Base-by-base conservation (phyloP, 2,113 vertebrate genomes). In the Nothobranchius furzeri region DNA sequence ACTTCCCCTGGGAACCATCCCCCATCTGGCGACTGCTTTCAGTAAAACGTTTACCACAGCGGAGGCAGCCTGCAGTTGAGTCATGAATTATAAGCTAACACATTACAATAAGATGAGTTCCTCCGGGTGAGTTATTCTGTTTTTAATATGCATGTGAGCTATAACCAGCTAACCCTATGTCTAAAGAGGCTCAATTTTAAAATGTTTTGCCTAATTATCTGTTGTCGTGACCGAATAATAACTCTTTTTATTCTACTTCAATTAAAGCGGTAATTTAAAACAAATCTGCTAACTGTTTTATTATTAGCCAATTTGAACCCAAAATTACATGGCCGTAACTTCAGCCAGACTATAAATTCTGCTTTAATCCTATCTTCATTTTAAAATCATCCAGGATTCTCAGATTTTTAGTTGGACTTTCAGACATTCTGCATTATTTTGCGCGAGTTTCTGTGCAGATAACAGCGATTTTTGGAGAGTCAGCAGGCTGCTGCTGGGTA, bases 1-100 rank as follows among this genome's bases (percentile, higher is more conserved):
- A 0, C 9, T 2, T 0, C 15, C 4, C 14, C 0, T 11, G 56
- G 72, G 30, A 30, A 86, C 86, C 87, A 82, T 90, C 80, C 84
- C 88, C 87, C 89, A 80, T 56, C 76, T 78, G 66, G 70, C 20
- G 51, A 81, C 78, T 75, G 40, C 62, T 25, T 40, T 75, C 80
- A 68, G 65, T 13, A n/a, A 11, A 10, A 12, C 66, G 24, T 51
- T 60, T 2, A 68, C 59, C 58, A 42, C 53, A 54, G 73, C 71
- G 37, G 66, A 83, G 70, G 25, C 52, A 24, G 64, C 4, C 72
- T 3, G 50, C 49, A 11, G 61, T 73, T 46, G 69, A 71, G 76
- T 76, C 46, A 75, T 85, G 83, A 66, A 20, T 59, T 5, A 47
- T 57, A 60, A 24, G 35, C 56, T 70, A 65, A 78, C 59, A 57